Evolutionary conservation across 2,113 vertebrate genomes (phyloP), one percentile per base, ranked within the genome.

Genomic region (Otocyon megalotis): DNA sequence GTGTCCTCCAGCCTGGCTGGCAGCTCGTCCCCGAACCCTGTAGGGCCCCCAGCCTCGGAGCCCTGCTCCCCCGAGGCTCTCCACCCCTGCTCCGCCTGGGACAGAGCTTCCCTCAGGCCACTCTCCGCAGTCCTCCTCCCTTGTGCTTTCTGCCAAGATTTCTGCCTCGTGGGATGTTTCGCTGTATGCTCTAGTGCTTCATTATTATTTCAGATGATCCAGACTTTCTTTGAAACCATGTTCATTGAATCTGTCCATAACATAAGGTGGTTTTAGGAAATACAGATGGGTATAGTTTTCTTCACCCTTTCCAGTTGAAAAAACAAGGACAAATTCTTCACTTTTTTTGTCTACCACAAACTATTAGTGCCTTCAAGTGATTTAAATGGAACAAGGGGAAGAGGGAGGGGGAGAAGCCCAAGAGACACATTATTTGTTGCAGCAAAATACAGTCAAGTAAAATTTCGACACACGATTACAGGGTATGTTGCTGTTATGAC

Each of bases 71-170:
- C 10, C 5, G 54, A 72, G 65, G 19, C 43, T 89, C 69, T 79
- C 84, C 71, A 13, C 17, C 54, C 13, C 58, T 80, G 35, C 28
- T 48, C 54, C 22, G 72, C 54, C 65, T 82, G 13, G 43, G 48
- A 85, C 53, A 62, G 74, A 80, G 53, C 50, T 92, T 79, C 63
- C 84, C 82, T 94, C 95, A 95, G 60, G 1, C 26, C 81, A 95
- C 85, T 54, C 81, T 83, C 26, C 32, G 11, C 79, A 62, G 82
- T 69, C 72, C 74, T 85, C 60, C 35, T 94, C 85, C 92, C 65
- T 98, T 98, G 97, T 98, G 98, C 97, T 98, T 98, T 97, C 97
- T 88, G 74, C 58, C 85, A 93, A 90, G 88, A 94, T 90, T 65
- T 81, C 30, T 93, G 94, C 72, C 4, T 69, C 58, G 22, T 56